Conservation (phyloP, 2,113 vertebrate genomes). For the Azemiops feae region DNA sequence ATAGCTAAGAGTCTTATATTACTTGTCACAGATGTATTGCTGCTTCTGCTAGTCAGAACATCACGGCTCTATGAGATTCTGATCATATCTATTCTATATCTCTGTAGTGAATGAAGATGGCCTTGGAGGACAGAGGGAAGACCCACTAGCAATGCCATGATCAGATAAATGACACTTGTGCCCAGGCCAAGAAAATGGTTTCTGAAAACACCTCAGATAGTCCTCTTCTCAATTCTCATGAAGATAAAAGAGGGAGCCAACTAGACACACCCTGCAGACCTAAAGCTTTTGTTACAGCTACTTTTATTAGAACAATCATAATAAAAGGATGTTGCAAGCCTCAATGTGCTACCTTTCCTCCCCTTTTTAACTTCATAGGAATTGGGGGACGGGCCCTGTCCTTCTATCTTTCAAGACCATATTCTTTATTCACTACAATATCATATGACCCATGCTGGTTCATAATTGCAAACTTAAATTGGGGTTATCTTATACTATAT, state of each 20-base stretch:
- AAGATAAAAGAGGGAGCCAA: neutral
- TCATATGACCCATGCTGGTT: neutral
- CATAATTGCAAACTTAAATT: neutral
- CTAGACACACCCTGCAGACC: neutral
- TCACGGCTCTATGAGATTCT: neutral
- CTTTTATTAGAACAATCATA: neutral
- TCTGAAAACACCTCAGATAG: neutral
- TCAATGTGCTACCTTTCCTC: neutral
- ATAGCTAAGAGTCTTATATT: neutral
- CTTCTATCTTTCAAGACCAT: neutral
- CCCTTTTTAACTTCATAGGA: neutral
- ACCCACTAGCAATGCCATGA: neutral
- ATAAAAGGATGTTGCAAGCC: neutral
- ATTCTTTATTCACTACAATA: neutral
- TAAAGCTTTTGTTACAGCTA: neutral
- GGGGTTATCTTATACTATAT: too few relatives aligned
- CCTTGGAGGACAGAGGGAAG: neutral
- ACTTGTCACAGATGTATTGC: neutral
- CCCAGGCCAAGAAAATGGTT: neutral
- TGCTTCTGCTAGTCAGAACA: neutral
- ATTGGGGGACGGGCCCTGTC: neutral
- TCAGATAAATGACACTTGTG: neutral
- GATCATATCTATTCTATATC: neutral
- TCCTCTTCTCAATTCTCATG: neutral
- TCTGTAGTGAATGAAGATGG: neutral